Evolutionary conservation across 2,113 vertebrate genomes (phyloP).

Genomic region (Alaudala cheleensis): DNA sequence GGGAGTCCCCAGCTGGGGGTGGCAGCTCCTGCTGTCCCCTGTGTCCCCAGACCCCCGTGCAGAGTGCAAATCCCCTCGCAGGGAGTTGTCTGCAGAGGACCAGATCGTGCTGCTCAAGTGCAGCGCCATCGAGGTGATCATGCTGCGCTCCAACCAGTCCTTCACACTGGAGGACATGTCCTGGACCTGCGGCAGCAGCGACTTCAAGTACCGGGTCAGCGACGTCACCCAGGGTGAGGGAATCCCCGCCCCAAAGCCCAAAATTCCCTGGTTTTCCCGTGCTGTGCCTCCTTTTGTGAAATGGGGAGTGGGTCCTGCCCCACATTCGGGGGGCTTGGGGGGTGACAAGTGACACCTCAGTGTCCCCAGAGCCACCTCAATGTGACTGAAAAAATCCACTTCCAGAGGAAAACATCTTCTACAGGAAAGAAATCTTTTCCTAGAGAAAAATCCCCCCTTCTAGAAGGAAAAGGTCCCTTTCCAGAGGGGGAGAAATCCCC

Average conservation of each 20-base stretch:
- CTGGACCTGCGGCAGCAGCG: slow-evolving; percentile 89
- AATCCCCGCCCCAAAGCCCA: rapidly evolving
- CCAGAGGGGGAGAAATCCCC: background rate
- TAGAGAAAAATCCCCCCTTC: background rate
- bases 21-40: background rate
- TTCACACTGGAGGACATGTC: slow-evolving; percentile 94
- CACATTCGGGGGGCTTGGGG: background rate
- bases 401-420: no score
- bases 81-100: slow-evolving; percentile 85
- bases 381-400: background rate
- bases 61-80: background rate
- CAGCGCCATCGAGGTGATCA: slow-evolving; percentile 97
- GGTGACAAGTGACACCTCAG: background rate
- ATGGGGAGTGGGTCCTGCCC: rapidly evolving
- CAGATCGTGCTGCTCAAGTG: slow-evolving; percentile 98
- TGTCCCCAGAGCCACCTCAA: background rate
- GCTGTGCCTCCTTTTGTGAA: rapidly evolving
- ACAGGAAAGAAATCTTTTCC: background rate
- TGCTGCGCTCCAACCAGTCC: slow-evolving; percentile 96
- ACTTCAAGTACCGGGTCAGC: slow-evolving; percentile 90
- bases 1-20: background rate
- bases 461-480: no score
- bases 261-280: background rate
- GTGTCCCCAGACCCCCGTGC: background rate
- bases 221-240: slow-evolving; percentile 89